Base-by-base conservation (phyloP, 1,140 invertebrate species). In the Lutraria rhynchaena region DNA sequence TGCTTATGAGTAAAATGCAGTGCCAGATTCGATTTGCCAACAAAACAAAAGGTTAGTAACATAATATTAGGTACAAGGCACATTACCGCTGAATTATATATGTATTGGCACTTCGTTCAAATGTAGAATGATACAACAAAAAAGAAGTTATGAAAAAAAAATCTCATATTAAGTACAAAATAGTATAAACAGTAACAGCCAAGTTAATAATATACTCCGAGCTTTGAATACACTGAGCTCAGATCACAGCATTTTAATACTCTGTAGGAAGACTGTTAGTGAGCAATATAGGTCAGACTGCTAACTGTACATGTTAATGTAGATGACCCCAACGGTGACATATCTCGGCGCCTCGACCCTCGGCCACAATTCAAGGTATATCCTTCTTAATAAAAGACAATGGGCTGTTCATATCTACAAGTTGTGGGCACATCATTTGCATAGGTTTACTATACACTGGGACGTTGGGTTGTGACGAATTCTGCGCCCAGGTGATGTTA, bases 401-500 rank as follows among this genome's bases (percentile, higher is more conserved):
- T 27, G 60, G 76, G 67, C 76, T 61, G 76, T 80, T 80, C 76
- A 80, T 80, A 80, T 80, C 76, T 35, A 77, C 76, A 29, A 77
- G 60, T 60, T 51, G 58, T 17, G 75, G 63, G 31, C 76, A 80
- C 76, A 80, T 80, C 76, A 80, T 80, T 69, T 69, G 76, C 29
- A 80, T 70, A 46, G 60, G 61, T 49, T 80, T 80, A 60, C 63
- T 69, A 80, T 80, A 80, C 55, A 67, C 35, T 51, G 78, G 58
- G 33, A 74, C 58, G 29, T 69, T 67, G 67, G 65, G 41, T 73
- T 73, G 78, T 29, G 57, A 29, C 37, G 69, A 81, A 35, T 35
- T 63, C 70, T 73, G 69, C 70, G 78, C 67, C 78, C 78, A 81
- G 33, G 78, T 73, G 78, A 74, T n/a, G 78, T 81, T 81, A 81